Evolutionary conservation across 2,797 vertebrate species (phyloP).

Genomic region (Phoxinus dragarum): DNA sequence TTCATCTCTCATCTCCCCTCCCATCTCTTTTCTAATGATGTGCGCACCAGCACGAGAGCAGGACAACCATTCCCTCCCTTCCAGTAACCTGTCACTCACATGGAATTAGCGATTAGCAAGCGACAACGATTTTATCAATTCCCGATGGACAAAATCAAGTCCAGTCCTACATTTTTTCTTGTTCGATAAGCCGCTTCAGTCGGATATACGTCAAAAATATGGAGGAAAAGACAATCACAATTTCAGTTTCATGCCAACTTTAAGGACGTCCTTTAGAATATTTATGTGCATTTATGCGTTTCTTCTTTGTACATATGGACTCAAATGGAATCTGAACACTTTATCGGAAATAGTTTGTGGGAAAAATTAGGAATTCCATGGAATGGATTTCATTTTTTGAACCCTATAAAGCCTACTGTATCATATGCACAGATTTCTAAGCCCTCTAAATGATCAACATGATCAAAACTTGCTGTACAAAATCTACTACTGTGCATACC

Average conservation of each 20-base stretch:
- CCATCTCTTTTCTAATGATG: neutral
- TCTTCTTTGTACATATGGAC: too few species aligned
- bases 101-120: neutral
- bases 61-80: neutral
- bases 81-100: neutral
- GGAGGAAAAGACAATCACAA: too few species aligned
- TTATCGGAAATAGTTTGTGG: too few species aligned
- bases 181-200: neutral
- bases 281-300: too few species aligned
- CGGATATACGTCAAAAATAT: too few species aligned
- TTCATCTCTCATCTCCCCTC: neutral
- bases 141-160: neutral
- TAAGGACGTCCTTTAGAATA: too few species aligned
- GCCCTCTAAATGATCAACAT: neutral
- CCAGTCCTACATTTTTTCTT: neutral
- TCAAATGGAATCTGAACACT: too few species aligned
- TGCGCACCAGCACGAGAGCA: neutral
- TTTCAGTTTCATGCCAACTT: too few species aligned
- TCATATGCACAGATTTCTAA: neutral
- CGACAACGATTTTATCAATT: neutral
- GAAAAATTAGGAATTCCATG: too few species aligned
- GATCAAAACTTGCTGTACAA: neutral
- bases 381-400: too few species aligned
- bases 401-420: too few species aligned
- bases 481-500: neutral